Evolutionary conservation across 2,113 vertebrate species (phyloP).

Genomic region (Brachypteracias leptosomus): DNA sequence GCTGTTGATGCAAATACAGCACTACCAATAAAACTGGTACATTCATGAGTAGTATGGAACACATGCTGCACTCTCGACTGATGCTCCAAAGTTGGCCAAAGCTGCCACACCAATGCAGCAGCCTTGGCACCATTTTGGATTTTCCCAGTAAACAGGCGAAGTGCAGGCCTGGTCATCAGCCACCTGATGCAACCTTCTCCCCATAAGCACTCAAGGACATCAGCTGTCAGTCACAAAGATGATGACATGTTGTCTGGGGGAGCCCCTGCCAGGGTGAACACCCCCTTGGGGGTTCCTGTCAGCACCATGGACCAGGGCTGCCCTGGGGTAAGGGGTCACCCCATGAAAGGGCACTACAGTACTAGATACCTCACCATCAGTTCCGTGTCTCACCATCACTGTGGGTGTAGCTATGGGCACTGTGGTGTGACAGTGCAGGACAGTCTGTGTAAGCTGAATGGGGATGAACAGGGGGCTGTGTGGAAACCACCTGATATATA

Average conservation of each 20-base stretch:
- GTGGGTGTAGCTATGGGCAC: too few relatives aligned
- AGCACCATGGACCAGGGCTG: not conserved
- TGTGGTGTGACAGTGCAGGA: not conserved
- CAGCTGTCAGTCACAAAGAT: not conserved
- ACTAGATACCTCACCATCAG: not conserved
- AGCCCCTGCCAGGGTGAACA: not conserved
- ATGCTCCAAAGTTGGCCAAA: not conserved
- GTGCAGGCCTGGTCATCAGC: not conserved
- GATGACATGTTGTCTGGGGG: too few relatives aligned
- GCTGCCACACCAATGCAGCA: not conserved
- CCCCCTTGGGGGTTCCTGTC: rapidly evolving
- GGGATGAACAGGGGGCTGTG: not conserved
- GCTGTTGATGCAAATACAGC: not conserved
- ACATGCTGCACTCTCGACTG: not conserved
- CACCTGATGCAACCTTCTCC: not conserved
- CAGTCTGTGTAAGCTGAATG: not conserved
- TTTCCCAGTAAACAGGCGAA: not conserved
- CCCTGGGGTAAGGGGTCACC: rapidly evolving
- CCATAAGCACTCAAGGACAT: not conserved
- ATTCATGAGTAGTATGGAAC: not conserved
- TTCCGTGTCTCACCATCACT: rapidly evolving
- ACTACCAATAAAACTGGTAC: not conserved
- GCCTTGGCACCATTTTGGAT: not conserved
- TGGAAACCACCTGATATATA: not conserved
- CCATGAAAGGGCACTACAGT: not conserved